Percentiles rank a stretch among this genome's conserved stretches.
Conservation (phyloP, 1,140 invertebrate species). For the Nasonia vitripennis region DNA sequence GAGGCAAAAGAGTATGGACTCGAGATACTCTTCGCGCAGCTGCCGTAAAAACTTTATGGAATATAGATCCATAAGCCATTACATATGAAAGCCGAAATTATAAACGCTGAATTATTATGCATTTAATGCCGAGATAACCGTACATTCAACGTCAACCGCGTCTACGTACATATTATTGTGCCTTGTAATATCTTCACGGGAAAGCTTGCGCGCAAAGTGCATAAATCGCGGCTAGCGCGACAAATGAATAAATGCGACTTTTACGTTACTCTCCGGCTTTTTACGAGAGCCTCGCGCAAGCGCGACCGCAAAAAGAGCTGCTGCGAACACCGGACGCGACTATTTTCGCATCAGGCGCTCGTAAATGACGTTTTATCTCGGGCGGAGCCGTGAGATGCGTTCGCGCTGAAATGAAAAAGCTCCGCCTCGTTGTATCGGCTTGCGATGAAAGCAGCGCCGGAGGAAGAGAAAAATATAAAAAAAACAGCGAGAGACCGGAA, state of each 20-base stretch:
- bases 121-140: too few relatives aligned
- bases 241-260: conserved; percentile 3
- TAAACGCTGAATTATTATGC: too few relatives aligned
- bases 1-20: too few relatives aligned
- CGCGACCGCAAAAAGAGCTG: too few relatives aligned
- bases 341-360: conserved; percentile 17
- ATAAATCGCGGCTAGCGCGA: not conserved
- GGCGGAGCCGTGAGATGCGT: not conserved
- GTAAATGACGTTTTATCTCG: conserved; percentile 11
- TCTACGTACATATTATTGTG: not conserved
- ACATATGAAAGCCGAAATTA: too few relatives aligned
- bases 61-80: too few relatives aligned
- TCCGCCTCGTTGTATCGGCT: too few relatives aligned
- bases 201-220: not conserved
- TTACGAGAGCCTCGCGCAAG: not conserved
- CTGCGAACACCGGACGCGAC: not conserved
- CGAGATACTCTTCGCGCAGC: too few relatives aligned
- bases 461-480: not conserved
- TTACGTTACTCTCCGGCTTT: not conserved
- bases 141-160: not conserved
- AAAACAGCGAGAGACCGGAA: not conserved
- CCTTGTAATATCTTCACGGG: not conserved
- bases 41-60: too few relatives aligned
- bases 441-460: not conserved
- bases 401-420: not conserved